These are phyloP conservation scores for Marmota monax DNA, from an alignment of 2,113 vertebrate genomes.

Conservation along the genomic window DNA sequence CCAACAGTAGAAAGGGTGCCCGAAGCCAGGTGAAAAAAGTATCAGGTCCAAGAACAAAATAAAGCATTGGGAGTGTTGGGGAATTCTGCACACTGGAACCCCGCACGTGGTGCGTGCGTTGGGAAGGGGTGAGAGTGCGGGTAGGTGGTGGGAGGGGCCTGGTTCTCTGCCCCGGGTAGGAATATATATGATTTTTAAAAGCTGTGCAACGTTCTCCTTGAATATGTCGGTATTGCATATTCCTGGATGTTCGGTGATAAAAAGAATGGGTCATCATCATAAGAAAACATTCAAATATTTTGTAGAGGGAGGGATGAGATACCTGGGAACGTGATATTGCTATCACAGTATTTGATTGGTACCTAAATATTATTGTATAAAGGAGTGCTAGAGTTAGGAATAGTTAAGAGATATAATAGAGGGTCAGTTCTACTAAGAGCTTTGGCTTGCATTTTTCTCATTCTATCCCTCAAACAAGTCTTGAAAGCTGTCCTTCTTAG, in stretches of 20 bases:
- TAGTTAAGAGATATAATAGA: too few relatives aligned
- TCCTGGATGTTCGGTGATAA: neutral
- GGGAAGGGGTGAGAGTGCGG: neutral
- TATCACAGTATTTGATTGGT: neutral
- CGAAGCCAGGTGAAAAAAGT: neutral
- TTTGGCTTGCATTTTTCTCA: neutral
- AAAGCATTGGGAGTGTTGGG: neutral
- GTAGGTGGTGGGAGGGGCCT: neutral
- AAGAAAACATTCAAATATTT: neutral
- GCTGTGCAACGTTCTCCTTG: neutral
- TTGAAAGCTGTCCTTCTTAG: neutral
- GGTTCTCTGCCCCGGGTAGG: neutral
- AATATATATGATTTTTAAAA: neutral
- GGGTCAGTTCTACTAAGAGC: neutral
- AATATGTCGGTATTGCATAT: neutral
- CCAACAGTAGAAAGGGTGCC: neutral
- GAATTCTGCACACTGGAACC: neutral
- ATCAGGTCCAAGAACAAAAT: neutral
- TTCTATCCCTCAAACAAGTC: neutral
- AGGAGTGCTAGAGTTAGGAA: neutral
- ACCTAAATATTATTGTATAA: neutral
- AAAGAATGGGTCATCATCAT: neutral
- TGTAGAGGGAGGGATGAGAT: neutral
- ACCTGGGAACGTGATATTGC: neutral
- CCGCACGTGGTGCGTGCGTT: neutral